A percentile compares a stretch with the other conserved stretches of the same genome.
phyloP scores from a whole-genome alignment of 2,888 invertebrate genomes.

The Drosophila niveifrons region DNA sequence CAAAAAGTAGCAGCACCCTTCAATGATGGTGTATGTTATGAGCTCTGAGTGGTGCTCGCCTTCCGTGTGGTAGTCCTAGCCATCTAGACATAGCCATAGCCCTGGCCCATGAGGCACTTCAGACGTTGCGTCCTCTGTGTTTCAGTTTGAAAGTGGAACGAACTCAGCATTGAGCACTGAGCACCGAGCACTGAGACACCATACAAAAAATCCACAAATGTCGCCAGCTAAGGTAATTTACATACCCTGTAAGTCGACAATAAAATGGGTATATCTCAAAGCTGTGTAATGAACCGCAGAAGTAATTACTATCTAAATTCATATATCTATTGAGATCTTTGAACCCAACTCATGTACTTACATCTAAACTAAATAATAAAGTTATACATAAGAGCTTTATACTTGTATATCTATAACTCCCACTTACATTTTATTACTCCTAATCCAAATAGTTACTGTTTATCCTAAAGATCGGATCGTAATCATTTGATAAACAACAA shows the following conservation, averaged over 20 bases:
- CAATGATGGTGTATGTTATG: constrained; percentile 21
- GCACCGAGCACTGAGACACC: constrained; percentile 30
- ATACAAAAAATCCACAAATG: constrained; percentile 49
- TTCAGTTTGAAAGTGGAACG: constrained; percentile 67
- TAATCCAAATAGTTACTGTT: not conserved
- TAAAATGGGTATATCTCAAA: not conserved
- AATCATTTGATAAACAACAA: not conserved
- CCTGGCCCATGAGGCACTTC: constrained; percentile 51
- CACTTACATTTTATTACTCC: no score
- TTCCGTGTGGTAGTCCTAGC: not conserved
- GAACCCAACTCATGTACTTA: no score
- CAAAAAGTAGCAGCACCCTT: constrained; percentile 64
- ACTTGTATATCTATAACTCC: no score
- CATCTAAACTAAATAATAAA: no score
- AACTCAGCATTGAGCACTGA: constrained; percentile 25
- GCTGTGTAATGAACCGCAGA: not conserved
- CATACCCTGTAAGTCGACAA: constrained; percentile 20
- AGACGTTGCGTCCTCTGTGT: constrained; percentile 38
- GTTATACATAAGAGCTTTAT: no score
- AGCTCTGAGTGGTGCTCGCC: constrained; percentile 18
- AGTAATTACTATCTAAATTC: no score
- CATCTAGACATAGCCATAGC: not conserved
- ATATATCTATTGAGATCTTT: no score
- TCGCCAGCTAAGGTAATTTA: constrained; percentile 37
- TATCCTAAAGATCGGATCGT: not conserved